Evolutionary conservation across 35 echinoderm and acorn worm species (phyloP).

Genomic region (Apostichopus japonicus): DNA sequence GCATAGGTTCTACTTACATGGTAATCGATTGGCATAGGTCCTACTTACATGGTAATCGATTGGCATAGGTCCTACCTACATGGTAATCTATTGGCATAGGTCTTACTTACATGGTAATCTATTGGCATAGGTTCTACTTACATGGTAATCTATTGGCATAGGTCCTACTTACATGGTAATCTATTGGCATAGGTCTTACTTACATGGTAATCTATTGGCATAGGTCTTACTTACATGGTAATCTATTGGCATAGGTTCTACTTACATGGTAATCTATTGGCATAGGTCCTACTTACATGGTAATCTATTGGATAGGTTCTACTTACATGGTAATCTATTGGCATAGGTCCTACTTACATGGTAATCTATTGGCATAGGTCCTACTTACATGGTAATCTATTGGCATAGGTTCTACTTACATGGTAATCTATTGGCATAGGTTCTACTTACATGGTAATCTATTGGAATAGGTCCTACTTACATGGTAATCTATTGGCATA

Average conservation of each 20-base stretch:
- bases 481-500: too few relatives aligned
- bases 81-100: conserved; percentile 82
- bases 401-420: conserved; percentile 53
- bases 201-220: conserved; percentile 85
- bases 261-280: too few relatives aligned
- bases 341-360: conserved; percentile 88
- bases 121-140: too few relatives aligned
- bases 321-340: conserved; percentile 84
- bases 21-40: too few relatives aligned
- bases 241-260: too few relatives aligned
- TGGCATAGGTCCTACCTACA: conserved; percentile 79
- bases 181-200: conserved; percentile 69
- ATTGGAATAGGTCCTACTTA: conserved; percentile 82
- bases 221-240: conserved; percentile 64
- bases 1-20: too few relatives aligned
- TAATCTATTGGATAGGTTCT: conserved; percentile 72
- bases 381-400: too few relatives aligned
- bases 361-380: too few relatives aligned
- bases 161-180: conserved; percentile 77
- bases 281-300: conserved; percentile 64
- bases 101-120: neutral
- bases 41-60: conserved; percentile 80
- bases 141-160: too few relatives aligned
- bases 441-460: conserved; percentile 82
- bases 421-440: conserved; percentile 79